phyloP scores from a whole-genome alignment of 2,113 vertebrate genomes.

The Plotosus lineatus region DNA sequence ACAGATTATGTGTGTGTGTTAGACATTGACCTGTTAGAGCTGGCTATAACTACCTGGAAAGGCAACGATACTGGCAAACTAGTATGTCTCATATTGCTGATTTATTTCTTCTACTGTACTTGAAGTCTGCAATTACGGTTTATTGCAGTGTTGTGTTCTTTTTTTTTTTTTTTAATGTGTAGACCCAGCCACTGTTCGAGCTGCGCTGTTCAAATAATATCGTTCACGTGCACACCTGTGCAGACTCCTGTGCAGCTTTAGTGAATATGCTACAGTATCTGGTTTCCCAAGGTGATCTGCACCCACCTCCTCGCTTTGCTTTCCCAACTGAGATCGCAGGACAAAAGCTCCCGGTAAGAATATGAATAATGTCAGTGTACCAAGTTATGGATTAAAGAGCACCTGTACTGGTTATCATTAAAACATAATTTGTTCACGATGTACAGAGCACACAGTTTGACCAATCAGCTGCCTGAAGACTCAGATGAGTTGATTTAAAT shows the following conservation, averaged over 20 bases:
- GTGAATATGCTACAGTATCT: slow-evolving; percentile 87
- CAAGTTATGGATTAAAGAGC: not conserved
- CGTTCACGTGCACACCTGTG: slow-evolving; percentile 86
- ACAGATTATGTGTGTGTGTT: slow-evolving; percentile 88
- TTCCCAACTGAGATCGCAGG: slow-evolving; percentile 88
- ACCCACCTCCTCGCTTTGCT: slow-evolving; percentile 79
- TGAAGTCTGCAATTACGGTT: not conserved
- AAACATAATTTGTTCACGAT: no score
- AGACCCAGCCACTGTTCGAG: slow-evolving; percentile 88
- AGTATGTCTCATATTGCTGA: slow-evolving; percentile 65
- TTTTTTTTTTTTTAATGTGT: slow-evolving; percentile 32
- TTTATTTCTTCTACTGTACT: not conserved
- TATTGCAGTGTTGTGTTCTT: not conserved
- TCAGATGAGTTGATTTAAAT: no score
- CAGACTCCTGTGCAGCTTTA: slow-evolving; percentile 85
- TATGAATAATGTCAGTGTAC: not conserved
- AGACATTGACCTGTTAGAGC: slow-evolving; percentile 87
- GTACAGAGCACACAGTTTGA: no score
- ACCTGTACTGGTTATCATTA: no score
- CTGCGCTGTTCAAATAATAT: slow-evolving; percentile 92
- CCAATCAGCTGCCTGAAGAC: no score
- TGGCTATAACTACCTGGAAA: slow-evolving; percentile 91
- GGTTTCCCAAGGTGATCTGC: slow-evolving; percentile 81
- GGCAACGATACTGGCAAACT: slow-evolving; percentile 77
- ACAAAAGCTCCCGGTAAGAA: slow-evolving; percentile 83